Base-by-base conservation (phyloP, 2,888 invertebrate species). In the Hydraecia micacea region DNA sequence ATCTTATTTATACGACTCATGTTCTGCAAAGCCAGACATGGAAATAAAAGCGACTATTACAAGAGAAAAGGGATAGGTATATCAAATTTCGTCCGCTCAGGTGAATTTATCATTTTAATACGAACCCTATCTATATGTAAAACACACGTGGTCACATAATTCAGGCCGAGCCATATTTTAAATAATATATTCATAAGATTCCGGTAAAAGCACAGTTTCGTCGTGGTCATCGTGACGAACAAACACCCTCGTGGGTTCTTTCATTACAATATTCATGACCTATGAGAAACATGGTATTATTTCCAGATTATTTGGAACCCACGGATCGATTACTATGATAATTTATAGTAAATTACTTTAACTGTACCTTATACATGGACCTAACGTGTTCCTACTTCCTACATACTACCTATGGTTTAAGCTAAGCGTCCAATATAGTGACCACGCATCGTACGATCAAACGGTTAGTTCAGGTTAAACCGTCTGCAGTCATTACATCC, bases 151-250 rank as follows among this genome's bases (percentile, higher is more conserved):
- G 79, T 84, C 89, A 89, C 90, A 90, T 91, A 92, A 93, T 93
- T 91, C 91, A 88, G 89, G 90, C 91, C 78, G 80, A 77, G 84
- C 83, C 89, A 91, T 92, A 91, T 91, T 91, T 91, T 91, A 91
- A 87, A 91, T 94, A 94, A 94, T 93, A 91, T 95, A 95, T 95
- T 94, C 94, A 95, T 95, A 92, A 93, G 93, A 90, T 93, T 90
- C 87, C 86, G 88, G 90, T 90, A 90, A 91, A 91, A 92, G 91
- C 91, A 90, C 90, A 88, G 87, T 91, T 94, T 90, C 86, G 86
- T 83, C 84, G 86, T 91, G 94, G 94, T 93, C 94, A 94, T 87
- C 92, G 89, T 90, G 88, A 86, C 88, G 80, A 87, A 91, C 91
- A 92, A 91, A 92, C 91, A 90, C 91, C 91, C 92, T 90, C 82